These are phyloP conservation scores for Cossypha caffra DNA, from an alignment of 2,797 vertebrate species.

Conservation along the genomic window DNA sequence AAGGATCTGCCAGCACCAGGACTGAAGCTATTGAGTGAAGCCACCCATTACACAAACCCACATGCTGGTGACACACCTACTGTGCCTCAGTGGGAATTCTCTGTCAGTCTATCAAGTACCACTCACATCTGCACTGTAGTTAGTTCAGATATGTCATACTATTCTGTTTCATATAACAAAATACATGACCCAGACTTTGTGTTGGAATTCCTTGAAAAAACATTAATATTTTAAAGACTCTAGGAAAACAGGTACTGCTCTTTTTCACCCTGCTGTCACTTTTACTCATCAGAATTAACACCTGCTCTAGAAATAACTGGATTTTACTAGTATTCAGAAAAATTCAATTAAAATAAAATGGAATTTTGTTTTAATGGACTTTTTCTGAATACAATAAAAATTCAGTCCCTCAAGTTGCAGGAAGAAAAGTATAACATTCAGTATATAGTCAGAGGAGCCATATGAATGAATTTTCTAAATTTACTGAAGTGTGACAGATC, in stretches of 20 bases:
- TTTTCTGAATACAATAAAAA: background rate
- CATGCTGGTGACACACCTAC: background rate
- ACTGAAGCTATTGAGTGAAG: background rate
- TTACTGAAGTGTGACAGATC: background rate
- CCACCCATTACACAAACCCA: background rate
- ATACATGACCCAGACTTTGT: background rate
- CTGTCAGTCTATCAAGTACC: background rate
- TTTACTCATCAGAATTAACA: background rate
- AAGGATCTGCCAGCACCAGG: background rate
- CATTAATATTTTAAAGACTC: background rate
- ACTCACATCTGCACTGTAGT: background rate
- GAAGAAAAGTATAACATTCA: slow-evolving; percentile 1
- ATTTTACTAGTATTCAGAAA: background rate
- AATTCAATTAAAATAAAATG: background rate
- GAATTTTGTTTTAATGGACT: background rate
- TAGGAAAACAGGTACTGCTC: background rate
- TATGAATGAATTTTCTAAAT: slow-evolving; percentile 36
- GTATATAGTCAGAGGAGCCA: background rate
- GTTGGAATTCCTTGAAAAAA: background rate
- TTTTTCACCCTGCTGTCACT: background rate
- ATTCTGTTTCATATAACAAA: background rate
- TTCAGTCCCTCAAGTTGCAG: background rate
- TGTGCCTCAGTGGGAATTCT: fast-evolving
- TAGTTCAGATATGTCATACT: background rate
- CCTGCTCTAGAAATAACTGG: background rate